phyloP scores from a whole-genome alignment of 23 tunicate species.

The Aplidium turbinatum region DNA sequence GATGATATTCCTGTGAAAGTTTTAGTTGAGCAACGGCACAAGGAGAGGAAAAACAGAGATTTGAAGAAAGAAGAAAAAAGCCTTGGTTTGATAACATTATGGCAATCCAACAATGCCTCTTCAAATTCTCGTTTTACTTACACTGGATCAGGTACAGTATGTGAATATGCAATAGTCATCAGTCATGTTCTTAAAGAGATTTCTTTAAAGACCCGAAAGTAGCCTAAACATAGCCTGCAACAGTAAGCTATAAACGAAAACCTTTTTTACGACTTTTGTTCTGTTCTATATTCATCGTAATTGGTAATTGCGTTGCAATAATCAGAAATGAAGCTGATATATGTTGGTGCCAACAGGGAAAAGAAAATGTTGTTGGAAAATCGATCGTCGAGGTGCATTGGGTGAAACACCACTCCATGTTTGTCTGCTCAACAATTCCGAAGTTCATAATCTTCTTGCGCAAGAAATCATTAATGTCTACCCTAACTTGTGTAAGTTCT shows the following conservation, averaged over 20 bases:
- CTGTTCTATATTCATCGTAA: neutral
- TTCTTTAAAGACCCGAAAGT: too few species aligned
- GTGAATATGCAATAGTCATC: too few species aligned
- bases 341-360: neutral
- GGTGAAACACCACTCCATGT: constrained; percentile 91
- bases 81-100: too few species aligned
- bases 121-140: too few species aligned
- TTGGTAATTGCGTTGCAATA: neutral
- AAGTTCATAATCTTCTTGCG: constrained; percentile 69
- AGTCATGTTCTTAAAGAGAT: too few species aligned
- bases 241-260: too few species aligned
- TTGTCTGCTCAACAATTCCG: constrained; percentile 78
- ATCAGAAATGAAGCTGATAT: too few species aligned
- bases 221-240: too few species aligned
- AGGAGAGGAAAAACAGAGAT: too few species aligned
- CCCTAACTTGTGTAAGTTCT: constrained; percentile 77
- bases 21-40: constrained; percentile 58
- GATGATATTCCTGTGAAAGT: constrained; percentile 38
- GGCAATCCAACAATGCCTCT: too few species aligned
- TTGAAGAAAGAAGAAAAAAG: too few species aligned
- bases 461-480: constrained; percentile 58
- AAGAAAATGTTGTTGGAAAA: constrained; percentile 79
- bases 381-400: constrained; percentile 74
- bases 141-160: too few species aligned
- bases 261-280: neutral